Evolutionary conservation across 1,140 invertebrate species (phyloP).

Genomic region (Scaptodrosophila lebanonensis): DNA sequence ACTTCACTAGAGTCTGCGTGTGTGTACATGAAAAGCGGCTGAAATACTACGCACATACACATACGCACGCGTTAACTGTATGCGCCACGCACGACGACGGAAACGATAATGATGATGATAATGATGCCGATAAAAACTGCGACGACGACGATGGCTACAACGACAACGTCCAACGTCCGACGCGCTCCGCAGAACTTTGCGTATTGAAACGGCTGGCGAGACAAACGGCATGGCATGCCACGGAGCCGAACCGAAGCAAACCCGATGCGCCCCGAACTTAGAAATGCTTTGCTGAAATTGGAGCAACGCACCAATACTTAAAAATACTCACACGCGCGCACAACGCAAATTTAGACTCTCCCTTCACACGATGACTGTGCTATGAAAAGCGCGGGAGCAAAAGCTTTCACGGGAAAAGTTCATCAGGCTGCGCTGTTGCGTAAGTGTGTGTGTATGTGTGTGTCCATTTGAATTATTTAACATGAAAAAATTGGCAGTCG

Average conservation of each 20-base stretch:
- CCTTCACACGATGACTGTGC: constrained; percentile 31
- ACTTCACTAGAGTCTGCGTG: constrained; percentile 32
- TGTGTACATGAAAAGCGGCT: constrained; percentile 26
- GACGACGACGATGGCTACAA: constrained; percentile 29
- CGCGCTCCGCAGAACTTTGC: constrained; percentile 73
- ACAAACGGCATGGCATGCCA: constrained; percentile 22
- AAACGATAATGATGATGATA: constrained; percentile 18
- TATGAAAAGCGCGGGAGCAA: constrained; percentile 47
- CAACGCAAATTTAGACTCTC: constrained; percentile 29
- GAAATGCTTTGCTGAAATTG: constrained; percentile 43
- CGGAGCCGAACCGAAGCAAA: constrained; percentile 34
- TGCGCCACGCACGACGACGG: constrained; percentile 33
- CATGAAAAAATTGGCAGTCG: constrained; percentile 64
- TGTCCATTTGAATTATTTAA: constrained; percentile 58
- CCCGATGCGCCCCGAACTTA: too few species aligned
- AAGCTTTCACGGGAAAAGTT: constrained; percentile 53
- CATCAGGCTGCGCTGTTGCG: constrained; percentile 24
- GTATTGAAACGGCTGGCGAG: constrained; percentile 62
- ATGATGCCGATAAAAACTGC: constrained; percentile 6
- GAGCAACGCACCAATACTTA: constrained; percentile 52
- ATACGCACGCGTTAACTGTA: constrained; percentile 7
- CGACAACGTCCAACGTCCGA: constrained; percentile 62
- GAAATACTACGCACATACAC: constrained; percentile 59
- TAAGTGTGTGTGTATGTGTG: constrained; percentile 18
- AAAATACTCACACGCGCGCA: constrained; percentile 13